Percentiles rank a stretch among this genome's conserved stretches.
phyloP scores from a whole-genome alignment of 2,797 vertebrate species.

The Avahi laniger region DNA sequence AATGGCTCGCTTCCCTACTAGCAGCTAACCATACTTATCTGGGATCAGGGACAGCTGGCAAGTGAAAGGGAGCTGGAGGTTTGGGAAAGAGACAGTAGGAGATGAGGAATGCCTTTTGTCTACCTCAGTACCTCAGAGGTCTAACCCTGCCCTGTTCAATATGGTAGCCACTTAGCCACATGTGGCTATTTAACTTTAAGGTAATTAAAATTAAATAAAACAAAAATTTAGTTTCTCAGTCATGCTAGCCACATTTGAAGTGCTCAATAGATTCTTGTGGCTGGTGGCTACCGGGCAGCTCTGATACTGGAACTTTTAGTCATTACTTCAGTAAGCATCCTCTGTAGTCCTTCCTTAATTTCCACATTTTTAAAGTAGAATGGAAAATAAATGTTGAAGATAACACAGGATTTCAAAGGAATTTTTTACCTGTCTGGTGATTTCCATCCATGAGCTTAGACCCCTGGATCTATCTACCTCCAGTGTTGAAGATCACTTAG shows the following conservation, averaged over 20 bases:
- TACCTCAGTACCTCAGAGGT: rapidly evolving
- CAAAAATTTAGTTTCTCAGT: not conserved
- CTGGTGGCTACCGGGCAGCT: not conserved
- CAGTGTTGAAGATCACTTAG: not conserved
- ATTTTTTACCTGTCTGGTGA: not conserved
- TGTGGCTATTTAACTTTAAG: not conserved
- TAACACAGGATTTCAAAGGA: not conserved
- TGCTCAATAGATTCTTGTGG: not conserved
- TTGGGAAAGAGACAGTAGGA: not conserved
- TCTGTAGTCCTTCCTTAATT: not conserved
- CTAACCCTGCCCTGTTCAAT: not conserved
- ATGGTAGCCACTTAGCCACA: not conserved
- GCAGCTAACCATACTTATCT: not conserved
- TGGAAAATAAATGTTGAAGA: not conserved
- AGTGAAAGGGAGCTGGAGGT: not conserved
- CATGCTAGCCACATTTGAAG: not conserved
- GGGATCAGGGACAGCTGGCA: not conserved
- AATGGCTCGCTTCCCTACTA: not conserved
- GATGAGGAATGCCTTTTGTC: not conserved
- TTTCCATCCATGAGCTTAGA: not conserved
- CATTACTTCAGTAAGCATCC: not conserved
- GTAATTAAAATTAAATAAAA: not conserved
- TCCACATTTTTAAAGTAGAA: not conserved
- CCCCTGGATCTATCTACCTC: not conserved
- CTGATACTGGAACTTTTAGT: not conserved